These are phyloP conservation scores for Sebastes steindachneri DNA, from an alignment of 2,797 vertebrate species.

Conservation along the genomic window DNA sequence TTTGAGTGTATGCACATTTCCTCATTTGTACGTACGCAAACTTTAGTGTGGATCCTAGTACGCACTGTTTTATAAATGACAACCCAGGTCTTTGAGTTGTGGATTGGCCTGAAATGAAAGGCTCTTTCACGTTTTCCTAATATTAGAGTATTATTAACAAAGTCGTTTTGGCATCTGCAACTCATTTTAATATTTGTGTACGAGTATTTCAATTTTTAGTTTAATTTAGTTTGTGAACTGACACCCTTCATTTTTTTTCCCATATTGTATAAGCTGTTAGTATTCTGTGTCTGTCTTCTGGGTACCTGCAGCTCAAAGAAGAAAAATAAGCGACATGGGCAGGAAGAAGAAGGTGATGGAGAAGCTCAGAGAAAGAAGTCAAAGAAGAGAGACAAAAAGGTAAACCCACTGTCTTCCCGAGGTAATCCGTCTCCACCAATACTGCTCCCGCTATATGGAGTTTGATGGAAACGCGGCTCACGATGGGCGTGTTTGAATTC, in stretches of 20 bases:
- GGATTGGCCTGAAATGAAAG: neutral
- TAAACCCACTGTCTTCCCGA: neutral
- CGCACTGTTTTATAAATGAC: too few species aligned
- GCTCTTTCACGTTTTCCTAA: neutral
- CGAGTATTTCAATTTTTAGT: neutral
- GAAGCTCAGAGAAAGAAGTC: constrained; percentile 32
- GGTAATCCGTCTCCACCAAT: neutral
- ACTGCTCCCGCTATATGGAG: neutral
- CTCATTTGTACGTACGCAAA: too few species aligned
- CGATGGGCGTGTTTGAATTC: neutral
- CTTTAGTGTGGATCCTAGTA: too few species aligned
- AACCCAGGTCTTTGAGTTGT: neutral
- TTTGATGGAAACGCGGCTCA: neutral
- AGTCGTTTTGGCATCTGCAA: neutral
- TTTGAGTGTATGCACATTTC: too few species aligned
- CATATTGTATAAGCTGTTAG: neutral
- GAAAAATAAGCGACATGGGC: neutral
- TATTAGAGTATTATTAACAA: neutral
- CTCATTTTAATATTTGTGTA: neutral
- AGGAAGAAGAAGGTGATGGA: constrained; percentile 11
- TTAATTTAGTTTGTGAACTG: neutral
- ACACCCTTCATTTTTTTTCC: neutral
- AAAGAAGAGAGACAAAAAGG: constrained; percentile 52
- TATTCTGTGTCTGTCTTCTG: neutral
- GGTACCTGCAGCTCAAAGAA: constrained; percentile 37